Evolutionary conservation across 2,113 vertebrate genomes (phyloP), one percentile per base, ranked within the genome.

Genomic region (Columbina picui): DNA sequence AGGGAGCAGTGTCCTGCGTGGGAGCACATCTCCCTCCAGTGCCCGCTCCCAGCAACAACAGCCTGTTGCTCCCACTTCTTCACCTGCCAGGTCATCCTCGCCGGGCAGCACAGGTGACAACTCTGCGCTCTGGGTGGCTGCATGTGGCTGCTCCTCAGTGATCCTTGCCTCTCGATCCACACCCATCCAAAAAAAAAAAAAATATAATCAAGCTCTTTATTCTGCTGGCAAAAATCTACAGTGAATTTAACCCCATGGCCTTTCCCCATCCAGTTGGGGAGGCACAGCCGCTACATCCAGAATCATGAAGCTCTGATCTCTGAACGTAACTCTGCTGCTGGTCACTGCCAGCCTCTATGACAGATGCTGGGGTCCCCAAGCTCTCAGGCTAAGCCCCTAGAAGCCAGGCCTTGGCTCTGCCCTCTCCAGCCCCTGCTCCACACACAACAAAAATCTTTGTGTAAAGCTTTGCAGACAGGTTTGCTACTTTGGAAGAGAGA

Each of bases 11-110:
- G 45, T 77, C 69, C 96, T 82, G 71, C 8, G 3, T 9, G 79
- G 86, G 79, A 88, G 10, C 90, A 95, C 79, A 95, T 94, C 96
- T 96, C 96, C 96, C 93, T 96, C 96, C 93, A 94, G 95, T 92
- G 93, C 93, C 83, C 83, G 0, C 85, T 96, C 60, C 92, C 85
- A 71, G 96, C 80, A 94, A 96, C 93, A 68, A 52, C 94, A 97
- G 93, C 92, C 93, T 92, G 90, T 87, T 94, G 93, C 93, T 95
- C 59, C 16, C 78, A 14, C 36, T 12, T n/a, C 60, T 52, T 61
- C 93, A 77, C 69, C 73, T 63, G 39, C 57, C 38, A 53, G 92
- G 78, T 82, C 84, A 88, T 21, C 53, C 74, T 60, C 23, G 9
- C 20, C 3, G 2, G 53, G 14, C 14, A 0, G 23, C 73, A 73